Base-by-base conservation (phyloP, 1,140 invertebrate species). In the Drosophila bifasciata region DNA sequence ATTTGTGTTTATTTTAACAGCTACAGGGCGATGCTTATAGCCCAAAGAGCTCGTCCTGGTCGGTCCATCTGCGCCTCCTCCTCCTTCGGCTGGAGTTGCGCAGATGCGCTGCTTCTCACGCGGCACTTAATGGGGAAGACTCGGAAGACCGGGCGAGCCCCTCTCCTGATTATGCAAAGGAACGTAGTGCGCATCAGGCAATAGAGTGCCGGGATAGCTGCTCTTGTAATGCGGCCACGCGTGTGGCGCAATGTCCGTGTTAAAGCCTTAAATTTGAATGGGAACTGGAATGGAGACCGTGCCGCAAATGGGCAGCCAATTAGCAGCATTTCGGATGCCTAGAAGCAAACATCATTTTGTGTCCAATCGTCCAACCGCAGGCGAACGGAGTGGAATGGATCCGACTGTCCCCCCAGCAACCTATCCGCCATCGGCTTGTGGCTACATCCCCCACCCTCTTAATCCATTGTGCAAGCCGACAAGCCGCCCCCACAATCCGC, bases 1-100 rank as follows among this genome's bases (percentile, higher is more conserved):
- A 86, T 86, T 86, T 86, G 83, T 86, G 81, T 86, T 86, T 86
- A 86, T 86, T 86, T 86, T 86, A 81, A 88, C 81, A 85, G 81
- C 81, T 78, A 60, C 58, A 52, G 59, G 51, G 43, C 43, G 63
- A 59, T 64, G 69, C 79, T 60, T 55, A 46, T 36, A 1, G 21
- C 16, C 58, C 43, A 40, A 44, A 32, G 17, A 51, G 48, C 40
- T 67, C 49, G 32, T 57, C 32, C 57, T 56, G 67, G 25, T 53
- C 55, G 21, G 44, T 46, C 45, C 58, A 40, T 45, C 28, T 23
- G 67, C 66, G 71, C 50, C 66, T 57, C 43, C 66, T 72, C 50
- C 66, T 57, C 43, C 57, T 57, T 41, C 66, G 28, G 59, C 45
- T 48, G 13, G 13, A 16, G 23, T 16, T 39, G 13, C 11, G 15